Evolutionary conservation across 2,888 invertebrate genomes (phyloP).

Genomic region (Seira sanloemensis): DNA sequence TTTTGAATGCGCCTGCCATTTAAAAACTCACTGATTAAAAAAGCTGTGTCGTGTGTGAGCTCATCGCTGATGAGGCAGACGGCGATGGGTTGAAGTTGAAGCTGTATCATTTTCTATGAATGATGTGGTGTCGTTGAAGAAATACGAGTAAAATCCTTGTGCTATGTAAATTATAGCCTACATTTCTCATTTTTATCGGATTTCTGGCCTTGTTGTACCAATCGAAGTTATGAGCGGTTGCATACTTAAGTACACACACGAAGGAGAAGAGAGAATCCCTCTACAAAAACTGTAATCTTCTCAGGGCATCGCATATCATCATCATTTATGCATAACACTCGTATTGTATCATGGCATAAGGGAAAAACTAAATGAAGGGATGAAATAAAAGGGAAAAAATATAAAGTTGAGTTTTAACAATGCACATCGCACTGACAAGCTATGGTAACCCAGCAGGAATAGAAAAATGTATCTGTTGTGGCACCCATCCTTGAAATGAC

Average conservation of each 20-base stretch:
- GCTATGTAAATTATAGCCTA: slow-evolving; percentile 51
- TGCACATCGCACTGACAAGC: slow-evolving; percentile 49
- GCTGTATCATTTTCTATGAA: too few relatives aligned
- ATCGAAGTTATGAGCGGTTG: too few relatives aligned
- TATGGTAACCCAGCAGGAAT: slow-evolving; percentile 57
- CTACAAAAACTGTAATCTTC: slow-evolving; percentile 10
- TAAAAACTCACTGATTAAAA: too few relatives aligned
- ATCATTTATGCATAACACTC: neutral
- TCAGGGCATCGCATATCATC: neutral
- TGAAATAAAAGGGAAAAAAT: neutral
- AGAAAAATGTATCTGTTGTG: slow-evolving; percentile 44
- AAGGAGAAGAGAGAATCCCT: neutral
- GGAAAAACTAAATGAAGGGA: neutral
- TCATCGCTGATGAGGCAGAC: too few relatives aligned
- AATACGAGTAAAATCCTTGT: slow-evolving; percentile 28
- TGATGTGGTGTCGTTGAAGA: too few relatives aligned
- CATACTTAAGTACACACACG: neutral
- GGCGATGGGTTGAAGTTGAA: too few relatives aligned
- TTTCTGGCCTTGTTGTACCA: neutral
- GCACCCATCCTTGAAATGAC: slow-evolving; percentile 74
- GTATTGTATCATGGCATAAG: neutral
- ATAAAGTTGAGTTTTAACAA: slow-evolving; percentile 51
- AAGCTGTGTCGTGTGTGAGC: too few relatives aligned
- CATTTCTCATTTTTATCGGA: slow-evolving; percentile 11
- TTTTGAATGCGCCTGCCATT: too few relatives aligned